These are phyloP conservation scores for Mus pahari DNA, from an alignment of 2,113 vertebrate genomes.

Conservation along the genomic window DNA sequence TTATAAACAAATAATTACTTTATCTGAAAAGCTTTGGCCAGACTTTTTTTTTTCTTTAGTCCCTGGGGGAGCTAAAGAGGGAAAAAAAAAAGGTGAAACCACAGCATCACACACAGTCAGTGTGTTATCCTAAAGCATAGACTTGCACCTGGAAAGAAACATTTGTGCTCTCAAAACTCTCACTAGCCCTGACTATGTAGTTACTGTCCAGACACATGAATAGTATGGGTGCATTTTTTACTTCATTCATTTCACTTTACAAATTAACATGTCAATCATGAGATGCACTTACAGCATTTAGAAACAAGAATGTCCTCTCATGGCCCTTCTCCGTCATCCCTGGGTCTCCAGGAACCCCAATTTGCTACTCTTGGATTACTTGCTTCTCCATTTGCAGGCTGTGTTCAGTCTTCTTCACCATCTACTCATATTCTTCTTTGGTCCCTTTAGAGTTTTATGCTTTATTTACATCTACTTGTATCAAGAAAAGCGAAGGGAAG, in stretches of 20 bases:
- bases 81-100: neutral
- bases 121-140: neutral
- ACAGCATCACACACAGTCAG: neutral
- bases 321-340: rapidly evolving
- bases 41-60: neutral
- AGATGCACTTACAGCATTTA: neutral
- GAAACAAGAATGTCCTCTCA: neutral
- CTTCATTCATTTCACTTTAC: neutral
- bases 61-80: neutral
- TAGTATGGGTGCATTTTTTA: neutral
- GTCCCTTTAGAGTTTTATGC: neutral
- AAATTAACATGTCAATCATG: neutral
- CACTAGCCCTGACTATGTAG: neutral
- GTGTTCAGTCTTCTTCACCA: too few species aligned
- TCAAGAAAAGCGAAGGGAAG: neutral
- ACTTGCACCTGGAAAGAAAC: neutral
- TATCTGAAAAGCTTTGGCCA: neutral
- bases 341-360: too few species aligned
- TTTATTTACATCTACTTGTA: neutral
- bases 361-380: neutral
- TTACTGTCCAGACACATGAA: neutral
- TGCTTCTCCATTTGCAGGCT: neutral
- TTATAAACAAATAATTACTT: neutral
- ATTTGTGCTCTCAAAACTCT: neutral
- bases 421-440: neutral